These are phyloP conservation scores for Pseudorasbora parva DNA, from an alignment of 2,113 vertebrate genomes.

Conservation along the genomic window DNA sequence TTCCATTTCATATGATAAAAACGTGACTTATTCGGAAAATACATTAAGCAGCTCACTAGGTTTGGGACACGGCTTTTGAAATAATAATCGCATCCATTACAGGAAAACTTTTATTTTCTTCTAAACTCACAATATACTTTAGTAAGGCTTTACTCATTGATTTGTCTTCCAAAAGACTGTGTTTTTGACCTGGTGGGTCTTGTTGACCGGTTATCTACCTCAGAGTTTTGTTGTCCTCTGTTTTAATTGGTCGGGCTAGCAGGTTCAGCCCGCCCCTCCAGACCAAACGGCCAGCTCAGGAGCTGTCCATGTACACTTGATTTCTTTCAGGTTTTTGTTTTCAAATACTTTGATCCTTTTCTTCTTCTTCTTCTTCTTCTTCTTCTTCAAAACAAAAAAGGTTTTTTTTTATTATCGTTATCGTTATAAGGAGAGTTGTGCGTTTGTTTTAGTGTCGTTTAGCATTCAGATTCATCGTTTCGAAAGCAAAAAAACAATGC, in stretches of 20 bases:
- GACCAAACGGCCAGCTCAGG: slow-evolving; percentile 97
- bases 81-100: background rate
- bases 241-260: slow-evolving; percentile 89
- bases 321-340: slow-evolving; percentile 84
- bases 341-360: slow-evolving; percentile 77
- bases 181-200: slow-evolving; percentile 91
- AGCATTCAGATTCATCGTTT: slow-evolving; percentile 90
- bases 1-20: background rate
- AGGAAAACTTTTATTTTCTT: slow-evolving; percentile 70
- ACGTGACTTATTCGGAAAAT: background rate
- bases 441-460: slow-evolving; percentile 80
- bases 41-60: background rate
- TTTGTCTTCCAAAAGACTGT: slow-evolving; percentile 89
- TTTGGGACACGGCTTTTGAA: background rate
- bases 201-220: slow-evolving; percentile 98
- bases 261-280: slow-evolving; percentile 93
- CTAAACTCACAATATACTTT: slow-evolving; percentile 73
- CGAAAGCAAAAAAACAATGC: slow-evolving; percentile 80
- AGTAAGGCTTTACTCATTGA: slow-evolving; percentile 83
- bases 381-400: slow-evolving; percentile 49
- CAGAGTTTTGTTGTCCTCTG: slow-evolving; percentile 93
- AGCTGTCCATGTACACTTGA: slow-evolving; percentile 86
- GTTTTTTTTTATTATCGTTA: slow-evolving; percentile 76
- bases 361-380: slow-evolving; percentile 65
- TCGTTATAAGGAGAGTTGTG: slow-evolving; percentile 61